Percentiles rank a stretch among this genome's conserved stretches.
phyloP scores from a whole-genome alignment of 2,888 invertebrate species.

The Diarsia dahlii region DNA sequence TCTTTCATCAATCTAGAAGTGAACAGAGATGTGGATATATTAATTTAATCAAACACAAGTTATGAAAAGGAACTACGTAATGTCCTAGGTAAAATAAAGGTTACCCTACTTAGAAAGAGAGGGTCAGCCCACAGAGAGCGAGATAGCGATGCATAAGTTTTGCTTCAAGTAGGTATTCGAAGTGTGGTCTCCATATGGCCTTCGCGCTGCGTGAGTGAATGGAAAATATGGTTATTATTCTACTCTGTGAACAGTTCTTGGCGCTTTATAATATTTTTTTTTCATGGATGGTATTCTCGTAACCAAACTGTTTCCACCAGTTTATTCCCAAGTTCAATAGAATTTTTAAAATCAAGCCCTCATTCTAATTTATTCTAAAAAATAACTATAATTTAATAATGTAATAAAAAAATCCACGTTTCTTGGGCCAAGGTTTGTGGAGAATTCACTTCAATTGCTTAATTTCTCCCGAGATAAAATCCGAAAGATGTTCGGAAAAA shows the following conservation, averaged over 20 bases:
- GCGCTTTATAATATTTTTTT: slow-evolving; percentile 9
- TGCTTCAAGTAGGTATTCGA: no score
- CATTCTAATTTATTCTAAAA: no score
- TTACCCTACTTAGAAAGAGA: no score
- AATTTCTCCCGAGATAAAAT: neutral
- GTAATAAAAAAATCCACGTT: neutral
- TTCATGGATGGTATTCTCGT: slow-evolving; percentile 31
- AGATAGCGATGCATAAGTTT: no score
- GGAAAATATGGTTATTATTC: no score
- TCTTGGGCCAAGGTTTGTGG: neutral
- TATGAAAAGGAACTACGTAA: no score
- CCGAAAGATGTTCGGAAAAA: neutral
- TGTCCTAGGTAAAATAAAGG: no score
- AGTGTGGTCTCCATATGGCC: no score
- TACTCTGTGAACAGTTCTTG: neutral
- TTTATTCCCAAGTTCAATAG: neutral
- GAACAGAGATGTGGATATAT: no score
- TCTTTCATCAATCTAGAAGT: no score
- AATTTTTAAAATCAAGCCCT: neutral
- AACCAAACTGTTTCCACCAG: neutral
- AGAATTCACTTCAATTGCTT: neutral
- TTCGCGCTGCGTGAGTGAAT: neutral
- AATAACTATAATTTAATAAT: neutral
- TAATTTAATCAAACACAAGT: no score
- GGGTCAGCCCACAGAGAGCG: no score